These are phyloP conservation scores for Amphiura filiformis DNA, from an alignment of 35 echinoderm and acorn worm species.

Conservation along the genomic window DNA sequence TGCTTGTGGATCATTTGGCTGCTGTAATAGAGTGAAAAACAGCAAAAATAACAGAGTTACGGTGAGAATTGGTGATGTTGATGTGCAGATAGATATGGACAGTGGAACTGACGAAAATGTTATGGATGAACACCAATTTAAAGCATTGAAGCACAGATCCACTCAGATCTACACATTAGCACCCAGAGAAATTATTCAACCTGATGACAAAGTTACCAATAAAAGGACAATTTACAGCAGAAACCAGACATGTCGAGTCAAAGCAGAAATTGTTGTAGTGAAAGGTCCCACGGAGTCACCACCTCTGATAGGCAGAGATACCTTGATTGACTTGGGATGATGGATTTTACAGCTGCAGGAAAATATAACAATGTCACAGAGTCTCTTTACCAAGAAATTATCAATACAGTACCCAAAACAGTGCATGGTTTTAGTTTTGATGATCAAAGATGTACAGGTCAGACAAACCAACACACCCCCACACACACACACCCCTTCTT, in stretches of 20 bases:
- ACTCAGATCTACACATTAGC: background rate
- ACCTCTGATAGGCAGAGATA: conserved; percentile 27
- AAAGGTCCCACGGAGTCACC: conserved; percentile 42
- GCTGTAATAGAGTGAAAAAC: background rate
- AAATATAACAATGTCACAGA: too few relatives aligned
- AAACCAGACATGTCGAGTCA: conserved; percentile 45
- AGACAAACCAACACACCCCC: too few relatives aligned
- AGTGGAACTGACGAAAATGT: conserved; percentile 58
- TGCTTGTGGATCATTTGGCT: too few relatives aligned
- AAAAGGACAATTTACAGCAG: conserved; percentile 47
- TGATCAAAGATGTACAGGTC: too few relatives aligned
- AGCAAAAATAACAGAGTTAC: background rate
- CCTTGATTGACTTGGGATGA: conserved; percentile 12
- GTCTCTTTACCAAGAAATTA: too few relatives aligned
- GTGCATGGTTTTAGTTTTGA: too few relatives aligned
- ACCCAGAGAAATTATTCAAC: conserved; percentile 12
- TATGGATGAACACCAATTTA: conserved; percentile 56
- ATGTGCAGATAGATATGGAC: background rate
- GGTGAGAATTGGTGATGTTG: conserved; percentile 10
- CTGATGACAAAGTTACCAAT: conserved; percentile 14
- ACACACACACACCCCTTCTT: too few relatives aligned
- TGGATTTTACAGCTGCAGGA: too few relatives aligned
- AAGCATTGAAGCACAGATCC: conserved; percentile 37
- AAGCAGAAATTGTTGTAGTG: conserved; percentile 45
- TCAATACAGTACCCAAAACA: too few relatives aligned